phyloP scores from a whole-genome alignment of 2,113 vertebrate species.

The Catagonus wagneri region DNA sequence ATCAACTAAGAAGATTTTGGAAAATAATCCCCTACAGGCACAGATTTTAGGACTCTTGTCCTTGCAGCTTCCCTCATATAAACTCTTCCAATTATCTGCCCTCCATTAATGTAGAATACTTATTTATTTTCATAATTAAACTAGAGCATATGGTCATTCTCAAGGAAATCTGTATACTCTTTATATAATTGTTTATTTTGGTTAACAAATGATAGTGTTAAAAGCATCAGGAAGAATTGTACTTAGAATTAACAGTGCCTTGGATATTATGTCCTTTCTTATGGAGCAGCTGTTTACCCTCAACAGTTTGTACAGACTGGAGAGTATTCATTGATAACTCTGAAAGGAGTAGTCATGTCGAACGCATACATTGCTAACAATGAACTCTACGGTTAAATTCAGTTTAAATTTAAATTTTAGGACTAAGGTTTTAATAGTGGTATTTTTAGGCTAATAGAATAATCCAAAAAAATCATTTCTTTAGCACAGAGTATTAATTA shows the following conservation, averaged over 20 bases:
- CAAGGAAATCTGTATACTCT: neutral
- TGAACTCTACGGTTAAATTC: neutral
- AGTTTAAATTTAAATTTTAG: neutral
- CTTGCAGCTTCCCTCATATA: neutral
- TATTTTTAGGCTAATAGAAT: neutral
- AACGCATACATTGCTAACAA: neutral
- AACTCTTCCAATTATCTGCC: neutral
- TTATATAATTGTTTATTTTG: neutral
- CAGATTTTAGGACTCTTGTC: neutral
- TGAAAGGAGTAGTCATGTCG: neutral
- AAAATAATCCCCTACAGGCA: neutral
- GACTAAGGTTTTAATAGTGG: neutral
- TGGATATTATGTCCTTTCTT: conserved; percentile 24
- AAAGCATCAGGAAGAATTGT: neutral
- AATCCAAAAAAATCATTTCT: neutral
- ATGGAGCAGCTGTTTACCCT: neutral
- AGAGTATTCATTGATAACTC: neutral
- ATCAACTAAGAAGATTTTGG: neutral
- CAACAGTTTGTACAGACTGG: neutral
- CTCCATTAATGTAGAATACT: neutral
- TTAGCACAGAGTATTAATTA: neutral
- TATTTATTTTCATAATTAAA: neutral
- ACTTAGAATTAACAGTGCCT: conserved; percentile 10
- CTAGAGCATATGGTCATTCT: neutral
- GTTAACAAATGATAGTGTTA: neutral